phyloP scores from a whole-genome alignment of 1,140 invertebrate genomes.

The Scylla paramamosain region DNA sequence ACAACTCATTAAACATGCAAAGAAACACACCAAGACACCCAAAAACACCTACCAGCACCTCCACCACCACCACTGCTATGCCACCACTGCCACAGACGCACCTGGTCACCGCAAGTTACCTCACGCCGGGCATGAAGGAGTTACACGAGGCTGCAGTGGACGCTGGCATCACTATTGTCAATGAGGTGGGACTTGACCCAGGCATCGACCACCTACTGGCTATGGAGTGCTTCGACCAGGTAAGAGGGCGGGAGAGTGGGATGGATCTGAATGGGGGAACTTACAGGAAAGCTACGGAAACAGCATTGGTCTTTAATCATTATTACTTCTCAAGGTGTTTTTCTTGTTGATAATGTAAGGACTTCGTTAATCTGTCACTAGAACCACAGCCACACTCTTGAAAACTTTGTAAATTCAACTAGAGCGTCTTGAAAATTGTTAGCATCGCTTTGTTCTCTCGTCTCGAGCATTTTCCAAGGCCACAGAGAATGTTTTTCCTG shows the following conservation, averaged over 20 bases:
- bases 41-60: no score
- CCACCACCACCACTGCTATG: not conserved
- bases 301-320: constrained; percentile 23
- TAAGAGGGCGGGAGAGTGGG: constrained; percentile 79
- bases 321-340: not conserved
- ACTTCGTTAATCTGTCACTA: no score
- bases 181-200: constrained; percentile 97
- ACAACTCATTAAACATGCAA: no score
- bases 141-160: constrained; percentile 90
- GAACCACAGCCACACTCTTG: no score
- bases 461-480: no score
- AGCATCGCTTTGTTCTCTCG: no score
- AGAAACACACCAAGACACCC: no score
- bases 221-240: constrained; percentile 97
- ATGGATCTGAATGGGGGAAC: constrained; percentile 84
- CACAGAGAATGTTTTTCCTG: no score
- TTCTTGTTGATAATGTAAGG: no score
- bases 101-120: constrained; percentile 98
- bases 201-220: constrained; percentile 99
- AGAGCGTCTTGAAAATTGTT: no score
- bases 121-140: constrained; percentile 89
- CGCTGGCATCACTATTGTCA: constrained; percentile 94
- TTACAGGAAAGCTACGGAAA: not conserved
- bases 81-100: constrained; percentile 84
- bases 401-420: no score